Evolutionary conservation across 2,888 invertebrate genomes (phyloP).

Genomic region (Noctuana brunneofusca): DNA sequence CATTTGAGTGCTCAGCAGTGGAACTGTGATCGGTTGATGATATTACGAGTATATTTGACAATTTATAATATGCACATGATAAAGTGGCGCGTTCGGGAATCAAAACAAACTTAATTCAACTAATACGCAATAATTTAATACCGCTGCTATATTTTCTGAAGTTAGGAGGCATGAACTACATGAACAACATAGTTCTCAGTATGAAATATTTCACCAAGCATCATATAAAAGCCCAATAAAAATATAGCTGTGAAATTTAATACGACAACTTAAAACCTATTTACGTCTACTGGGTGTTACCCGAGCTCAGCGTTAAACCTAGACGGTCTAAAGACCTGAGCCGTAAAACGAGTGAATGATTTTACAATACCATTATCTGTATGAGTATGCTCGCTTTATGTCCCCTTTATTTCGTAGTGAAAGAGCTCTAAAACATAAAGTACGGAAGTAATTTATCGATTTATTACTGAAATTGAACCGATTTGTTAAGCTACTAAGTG

Average conservation of each 20-base stretch:
- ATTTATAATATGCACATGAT: too few relatives aligned
- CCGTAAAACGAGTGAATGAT: constrained; percentile 46
- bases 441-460: constrained; percentile 1
- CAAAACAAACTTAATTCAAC: too few relatives aligned
- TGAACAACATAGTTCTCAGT: too few relatives aligned
- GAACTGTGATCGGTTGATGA: too few relatives aligned
- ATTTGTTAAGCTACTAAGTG: not conserved
- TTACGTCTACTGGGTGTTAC: constrained; percentile 36
- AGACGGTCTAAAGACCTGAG: constrained; percentile 39
- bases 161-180: too few relatives aligned
- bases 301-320: constrained; percentile 35
- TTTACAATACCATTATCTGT: constrained; percentile 42
- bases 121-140: too few relatives aligned
- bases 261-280: constrained; percentile 19
- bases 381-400: constrained; percentile 36
- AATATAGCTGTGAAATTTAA: constrained; percentile 2
- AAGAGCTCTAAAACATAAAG: constrained; percentile 25
- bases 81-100: too few relatives aligned
- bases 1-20: too few relatives aligned
- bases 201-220: too few relatives aligned
- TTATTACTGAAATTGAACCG: not conserved
- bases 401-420: constrained; percentile 21
- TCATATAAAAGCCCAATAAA: too few relatives aligned
- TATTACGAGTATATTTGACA: too few relatives aligned
- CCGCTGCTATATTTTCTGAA: too few relatives aligned